These are phyloP conservation scores for Epistrophe eligans DNA, from an alignment of 2,888 invertebrate genomes.

Conservation along the genomic window DNA sequence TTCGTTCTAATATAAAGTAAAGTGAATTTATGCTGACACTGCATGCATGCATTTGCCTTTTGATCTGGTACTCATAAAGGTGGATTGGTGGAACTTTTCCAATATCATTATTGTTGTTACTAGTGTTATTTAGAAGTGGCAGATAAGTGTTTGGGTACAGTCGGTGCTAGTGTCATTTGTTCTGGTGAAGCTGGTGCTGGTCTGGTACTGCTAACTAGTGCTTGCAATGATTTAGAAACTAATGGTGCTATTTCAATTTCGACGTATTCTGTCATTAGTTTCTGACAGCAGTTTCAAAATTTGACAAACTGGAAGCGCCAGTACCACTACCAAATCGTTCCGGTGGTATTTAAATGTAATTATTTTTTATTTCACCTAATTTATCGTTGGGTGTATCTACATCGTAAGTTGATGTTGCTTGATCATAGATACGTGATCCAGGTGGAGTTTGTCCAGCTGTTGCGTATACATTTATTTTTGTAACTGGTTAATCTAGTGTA, in stretches of 20 bases:
- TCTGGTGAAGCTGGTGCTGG: neutral
- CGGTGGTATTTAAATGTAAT: conserved; percentile 47
- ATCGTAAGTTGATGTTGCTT: conserved; percentile 77
- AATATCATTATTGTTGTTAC: conserved; percentile 82
- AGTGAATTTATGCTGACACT: conserved; percentile 92
- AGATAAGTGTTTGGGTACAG: conserved; percentile 21
- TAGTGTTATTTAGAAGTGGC: conserved; percentile 76
- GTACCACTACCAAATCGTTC: conserved; percentile 35
- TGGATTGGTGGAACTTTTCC: conserved; percentile 91
- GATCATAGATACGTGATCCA: conserved; percentile 68
- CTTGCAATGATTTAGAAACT: neutral
- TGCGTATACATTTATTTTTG: conserved; percentile 77
- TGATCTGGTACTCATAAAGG: conserved; percentile 95
- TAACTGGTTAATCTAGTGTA: conserved; percentile 80
- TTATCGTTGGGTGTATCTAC: conserved; percentile 63
- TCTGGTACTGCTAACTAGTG: neutral
- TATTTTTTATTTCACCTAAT: neutral
- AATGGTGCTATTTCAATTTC: conserved; percentile 1
- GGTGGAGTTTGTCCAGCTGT: conserved; percentile 82
- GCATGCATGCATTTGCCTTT: conserved; percentile 92
- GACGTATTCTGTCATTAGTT: conserved; percentile 26
- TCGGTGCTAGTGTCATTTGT: neutral
- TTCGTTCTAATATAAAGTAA: too few relatives aligned
- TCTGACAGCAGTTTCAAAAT: neutral
- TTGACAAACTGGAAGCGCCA: neutral